A percentile compares a stretch with the other conserved stretches of the same genome.
Evolutionary conservation across 2,888 invertebrate species (phyloP).

Genomic region (Caenorhabditis sp.): DNA sequence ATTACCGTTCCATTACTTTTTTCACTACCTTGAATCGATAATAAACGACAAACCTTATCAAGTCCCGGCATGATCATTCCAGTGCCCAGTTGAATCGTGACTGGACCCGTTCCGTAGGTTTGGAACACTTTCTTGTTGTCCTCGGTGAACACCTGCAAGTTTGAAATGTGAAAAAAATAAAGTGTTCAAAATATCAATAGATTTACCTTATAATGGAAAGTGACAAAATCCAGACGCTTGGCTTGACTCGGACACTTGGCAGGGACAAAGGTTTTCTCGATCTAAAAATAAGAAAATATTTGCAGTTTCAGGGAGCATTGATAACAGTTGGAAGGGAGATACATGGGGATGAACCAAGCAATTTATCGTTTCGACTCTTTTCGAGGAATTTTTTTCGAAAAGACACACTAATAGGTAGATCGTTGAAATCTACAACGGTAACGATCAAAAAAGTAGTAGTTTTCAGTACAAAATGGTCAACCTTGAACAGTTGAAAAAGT

Average conservation of each 20-base stretch:
- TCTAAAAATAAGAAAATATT: constrained; percentile 33
- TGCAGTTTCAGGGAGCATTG: neutral
- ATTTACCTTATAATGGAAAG: constrained; percentile 83
- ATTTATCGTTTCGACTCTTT: too few species aligned
- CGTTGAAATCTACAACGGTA: too few species aligned
- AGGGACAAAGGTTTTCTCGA: constrained; percentile 73
- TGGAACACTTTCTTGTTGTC: constrained; percentile 72
- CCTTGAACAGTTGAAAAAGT: too few species aligned
- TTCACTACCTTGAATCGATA: too few species aligned
- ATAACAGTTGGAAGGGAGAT: neutral
- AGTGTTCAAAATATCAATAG: neutral
- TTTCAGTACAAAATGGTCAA: too few species aligned
- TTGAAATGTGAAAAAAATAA: too few species aligned
- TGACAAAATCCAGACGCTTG: constrained; percentile 81
- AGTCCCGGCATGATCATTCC: constrained; percentile 83
- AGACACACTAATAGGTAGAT: too few species aligned
- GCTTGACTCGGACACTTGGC: constrained; percentile 78
- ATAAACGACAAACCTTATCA: constrained; percentile 78
- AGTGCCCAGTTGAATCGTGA: constrained; percentile 82
- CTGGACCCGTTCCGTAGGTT: constrained; percentile 79
- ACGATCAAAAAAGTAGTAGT: too few species aligned
- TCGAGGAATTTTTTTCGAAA: too few species aligned
- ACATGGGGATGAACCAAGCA: too few species aligned
- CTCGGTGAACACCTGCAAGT: constrained; percentile 71
- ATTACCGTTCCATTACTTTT: neutral